Percentiles rank a stretch among this genome's conserved stretches.
Conservation (phyloP, 2,888 invertebrate genomes). For the Cactoblastis cactorum region DNA sequence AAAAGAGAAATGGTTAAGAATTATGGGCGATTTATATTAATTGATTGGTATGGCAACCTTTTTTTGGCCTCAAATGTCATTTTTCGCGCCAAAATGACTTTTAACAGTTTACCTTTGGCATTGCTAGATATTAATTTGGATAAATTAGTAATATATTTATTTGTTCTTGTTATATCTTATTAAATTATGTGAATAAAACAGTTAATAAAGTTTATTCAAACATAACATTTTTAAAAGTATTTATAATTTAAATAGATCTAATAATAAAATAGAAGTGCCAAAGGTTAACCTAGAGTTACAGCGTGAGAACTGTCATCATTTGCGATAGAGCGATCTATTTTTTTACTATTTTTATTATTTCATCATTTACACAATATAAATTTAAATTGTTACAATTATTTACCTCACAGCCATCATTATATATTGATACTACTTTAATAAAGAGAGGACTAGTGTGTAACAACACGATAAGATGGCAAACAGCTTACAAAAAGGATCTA, state of each 20-base stretch:
- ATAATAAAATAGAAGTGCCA: constrained; percentile 13
- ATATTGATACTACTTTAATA: constrained; percentile 78
- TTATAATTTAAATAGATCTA: neutral
- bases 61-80: constrained; percentile 36
- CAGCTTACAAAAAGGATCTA: constrained; percentile 74
- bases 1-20: neutral
- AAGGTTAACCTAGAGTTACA: constrained; percentile 21
- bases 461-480: constrained; percentile 72
- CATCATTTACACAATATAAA: constrained; percentile 74
- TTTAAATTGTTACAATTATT: constrained; percentile 76
- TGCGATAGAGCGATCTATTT: constrained; percentile 52
- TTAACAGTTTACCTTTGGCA: constrained; percentile 42
- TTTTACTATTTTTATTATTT: constrained; percentile 60
- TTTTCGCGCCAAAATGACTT: constrained; percentile 40
- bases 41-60: constrained; percentile 51
- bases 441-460: constrained; percentile 73
- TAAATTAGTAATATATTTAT: too few relatives aligned
- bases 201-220: neutral
- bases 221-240: neutral
- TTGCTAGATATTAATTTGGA: constrained; percentile 28
- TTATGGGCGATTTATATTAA: neutral
- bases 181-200: too few relatives aligned
- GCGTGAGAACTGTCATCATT: constrained; percentile 39
- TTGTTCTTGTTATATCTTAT: too few relatives aligned
- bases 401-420: constrained; percentile 80